A percentile compares a stretch with the other conserved stretches of the same genome.
Evolutionary conservation across 2,797 vertebrate genomes (phyloP).

Genomic region (Epinephelus malabaricus): DNA sequence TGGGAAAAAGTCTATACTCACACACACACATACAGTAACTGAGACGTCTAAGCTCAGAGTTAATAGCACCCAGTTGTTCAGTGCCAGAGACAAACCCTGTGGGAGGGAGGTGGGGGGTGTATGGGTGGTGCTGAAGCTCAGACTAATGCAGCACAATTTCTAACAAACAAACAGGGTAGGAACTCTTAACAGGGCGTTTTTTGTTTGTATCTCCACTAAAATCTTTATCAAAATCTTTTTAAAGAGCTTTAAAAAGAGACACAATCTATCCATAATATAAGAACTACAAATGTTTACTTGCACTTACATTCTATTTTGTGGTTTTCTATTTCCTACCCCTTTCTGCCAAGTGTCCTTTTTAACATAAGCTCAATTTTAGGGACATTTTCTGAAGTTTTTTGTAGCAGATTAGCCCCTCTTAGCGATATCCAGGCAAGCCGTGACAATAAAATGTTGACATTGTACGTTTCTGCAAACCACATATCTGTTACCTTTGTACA

Average conservation of each 20-base stretch:
- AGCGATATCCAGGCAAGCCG: slow-evolving; percentile 16
- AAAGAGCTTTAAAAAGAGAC: slow-evolving; percentile 6
- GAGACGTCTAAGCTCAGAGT: slow-evolving; percentile 72
- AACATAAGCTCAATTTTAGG: slow-evolving; percentile 29
- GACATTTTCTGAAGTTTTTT: slow-evolving; percentile 32
- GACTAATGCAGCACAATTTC: slow-evolving; percentile 45
- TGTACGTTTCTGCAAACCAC: too few relatives aligned
- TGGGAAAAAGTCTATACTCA: slow-evolving; percentile 51
- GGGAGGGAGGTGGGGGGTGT: slow-evolving; percentile 34
- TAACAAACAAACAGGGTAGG: slow-evolving; percentile 28
- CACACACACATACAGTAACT: slow-evolving; percentile 63
- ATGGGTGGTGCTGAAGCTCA: slow-evolving; percentile 36
- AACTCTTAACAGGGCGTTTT: slow-evolving; percentile 2
- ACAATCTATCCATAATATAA: slow-evolving; percentile 1
- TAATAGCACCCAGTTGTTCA: slow-evolving; percentile 81
- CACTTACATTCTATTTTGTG: background rate
- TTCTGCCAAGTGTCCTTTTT: slow-evolving; percentile 4
- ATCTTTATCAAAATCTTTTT: background rate
- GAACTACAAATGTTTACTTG: slow-evolving; percentile 19
- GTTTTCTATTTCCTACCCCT: background rate
- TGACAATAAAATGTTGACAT: too few relatives aligned
- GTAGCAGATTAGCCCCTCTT: slow-evolving; percentile 41
- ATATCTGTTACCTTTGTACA: too few relatives aligned
- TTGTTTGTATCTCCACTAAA: slow-evolving; percentile 1
- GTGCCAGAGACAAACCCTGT: slow-evolving; percentile 80